Percentiles rank a stretch among this genome's conserved stretches.
Evolutionary conservation across 2,888 invertebrate genomes (phyloP).

Genomic region (Habrosyne pyritoides): DNA sequence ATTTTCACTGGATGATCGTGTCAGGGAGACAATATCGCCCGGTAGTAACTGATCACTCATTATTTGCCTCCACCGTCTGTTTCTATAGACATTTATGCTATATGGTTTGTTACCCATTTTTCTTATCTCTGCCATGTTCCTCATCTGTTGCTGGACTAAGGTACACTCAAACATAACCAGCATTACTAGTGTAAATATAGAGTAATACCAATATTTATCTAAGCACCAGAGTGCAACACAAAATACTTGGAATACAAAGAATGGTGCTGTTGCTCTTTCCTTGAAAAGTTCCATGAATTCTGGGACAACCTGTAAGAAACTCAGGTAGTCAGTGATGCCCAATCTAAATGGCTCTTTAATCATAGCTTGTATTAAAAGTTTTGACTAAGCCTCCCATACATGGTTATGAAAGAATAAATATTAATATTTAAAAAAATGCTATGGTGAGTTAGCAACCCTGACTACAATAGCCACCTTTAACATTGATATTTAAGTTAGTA

Average conservation of each 20-base stretch:
- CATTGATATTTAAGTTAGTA: too few relatives aligned
- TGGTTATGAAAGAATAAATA: too few relatives aligned
- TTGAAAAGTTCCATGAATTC: slow-evolving; percentile 98
- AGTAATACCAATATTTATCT: slow-evolving; percentile 99
- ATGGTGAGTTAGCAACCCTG: too few relatives aligned
- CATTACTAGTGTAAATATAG: slow-evolving; percentile 98
- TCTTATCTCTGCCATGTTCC: slow-evolving; percentile 99
- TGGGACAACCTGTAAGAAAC: slow-evolving; percentile 89
- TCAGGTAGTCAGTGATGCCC: too few relatives aligned
- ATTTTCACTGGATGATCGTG: slow-evolving; percentile 93
- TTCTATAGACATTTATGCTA: slow-evolving; percentile 94
- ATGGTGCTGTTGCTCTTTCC: slow-evolving; percentile 99
- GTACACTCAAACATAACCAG: slow-evolving; percentile 98
- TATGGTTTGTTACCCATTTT: slow-evolving; percentile 99
- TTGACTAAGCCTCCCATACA: too few relatives aligned
- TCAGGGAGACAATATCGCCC: slow-evolving; percentile 98
- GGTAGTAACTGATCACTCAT: slow-evolving; percentile 95
- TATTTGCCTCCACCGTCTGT: slow-evolving; percentile 94
- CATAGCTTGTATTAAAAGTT: too few relatives aligned
- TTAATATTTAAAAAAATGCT: too few relatives aligned
- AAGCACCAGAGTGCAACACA: slow-evolving; percentile 99
- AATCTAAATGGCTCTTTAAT: too few relatives aligned
- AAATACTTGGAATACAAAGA: slow-evolving; percentile 99
- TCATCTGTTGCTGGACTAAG: slow-evolving; percentile 97
- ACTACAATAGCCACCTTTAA: too few relatives aligned